Evolutionary conservation across 2,888 invertebrate species (phyloP), one percentile per base, ranked within the genome.

Genomic region (Sinotaia quadrata): DNA sequence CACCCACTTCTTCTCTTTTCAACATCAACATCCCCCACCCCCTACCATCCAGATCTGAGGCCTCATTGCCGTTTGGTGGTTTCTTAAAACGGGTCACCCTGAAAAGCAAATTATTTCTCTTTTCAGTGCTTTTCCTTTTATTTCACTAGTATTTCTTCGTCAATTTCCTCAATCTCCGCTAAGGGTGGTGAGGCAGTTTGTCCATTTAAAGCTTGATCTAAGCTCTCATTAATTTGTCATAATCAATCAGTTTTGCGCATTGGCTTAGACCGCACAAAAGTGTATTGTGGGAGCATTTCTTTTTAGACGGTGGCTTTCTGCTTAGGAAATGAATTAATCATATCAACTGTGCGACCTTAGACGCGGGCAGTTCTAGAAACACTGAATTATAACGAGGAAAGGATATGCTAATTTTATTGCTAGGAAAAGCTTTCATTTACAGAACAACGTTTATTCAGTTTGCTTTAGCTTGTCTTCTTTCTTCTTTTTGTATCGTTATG

Each of bases 161-260:
- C 47, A 47, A 21, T 47, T 47, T 24, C 47, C 24, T 24, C 47
- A 5, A 21, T 47, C 47, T 47, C n/a, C n/a, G 47, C 49, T 7
- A 7, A 51, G 49, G 24, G 15, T 49, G 18, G 49, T 15, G n/a
- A 34, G 49, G 31, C 31, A 33, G 47, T 31, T 37, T 63, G 52
- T 54, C 54, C 52, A 54, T 63, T 63, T 36, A 54, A 37, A 27
- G 36, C 36, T 33, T 52, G 52, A 41, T 54, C 49, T 29, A 27
- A 34, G 36, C 63, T 36, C 36, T 63, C 51, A 63, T 63, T 63
- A 63, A 63, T 54, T 36, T 51, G 63, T 51, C 54, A 37, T 63
- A 29, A 51, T 29, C 37, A 52, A 63, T 54, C 63, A 63, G 54
- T n/a, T 21, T 49, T 18, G 41, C 15, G 37, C 47, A 36, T 63